Evolutionary conservation across 2,797 vertebrate species (phyloP), one percentile per base, ranked within the genome.

Genomic region (Phoxinus dragarum): DNA sequence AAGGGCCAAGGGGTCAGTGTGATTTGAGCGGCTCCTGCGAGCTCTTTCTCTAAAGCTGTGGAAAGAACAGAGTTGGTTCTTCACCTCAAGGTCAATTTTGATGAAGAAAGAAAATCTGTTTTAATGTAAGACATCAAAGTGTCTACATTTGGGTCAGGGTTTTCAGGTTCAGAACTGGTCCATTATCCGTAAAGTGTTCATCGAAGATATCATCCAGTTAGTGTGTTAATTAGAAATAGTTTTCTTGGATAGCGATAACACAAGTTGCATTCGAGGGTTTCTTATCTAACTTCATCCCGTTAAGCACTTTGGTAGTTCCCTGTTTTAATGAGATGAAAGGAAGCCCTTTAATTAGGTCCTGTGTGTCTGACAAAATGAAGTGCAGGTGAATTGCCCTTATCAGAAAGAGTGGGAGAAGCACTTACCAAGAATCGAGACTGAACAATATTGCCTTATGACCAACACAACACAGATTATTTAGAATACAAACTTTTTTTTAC

Each of bases 291-390:
- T 81, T 80, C 44, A 72, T 66, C 84, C 81, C 68, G 75, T 75
- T 81, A 68, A 49, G 81, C 81, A 81, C 82, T 47, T 79, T 34
- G 84, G 82, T 61, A 56, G 68, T 81, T 75, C 79, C 82, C 17
- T 84, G 76, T 77, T 89, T 85, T 83, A 89, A 92, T 82, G 89
- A 93, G 81, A 87, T 71, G 82, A 83, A 90, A 93, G 93, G 93
- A 94, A 94, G 92, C 86, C 90, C 89, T 92, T 88, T 92, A 92
- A 93, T 94, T 93, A 90, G 91, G 92, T 78, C 31, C 92, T 93
- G 90, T 89, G 91, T 90, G 92, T 92, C 90, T 92, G 91, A 88
- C 78, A 8, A 59, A 73, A 86, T 86, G 16, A 91, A 88, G 90
- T 19, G 74, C 80, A 84, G 91, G 91, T 89, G 91, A 91, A 91